A percentile compares a stretch with the other conserved stretches of the same genome.
Evolutionary conservation across 2,888 invertebrate genomes (phyloP).

Genomic region (Eremobia ochroleuca): DNA sequence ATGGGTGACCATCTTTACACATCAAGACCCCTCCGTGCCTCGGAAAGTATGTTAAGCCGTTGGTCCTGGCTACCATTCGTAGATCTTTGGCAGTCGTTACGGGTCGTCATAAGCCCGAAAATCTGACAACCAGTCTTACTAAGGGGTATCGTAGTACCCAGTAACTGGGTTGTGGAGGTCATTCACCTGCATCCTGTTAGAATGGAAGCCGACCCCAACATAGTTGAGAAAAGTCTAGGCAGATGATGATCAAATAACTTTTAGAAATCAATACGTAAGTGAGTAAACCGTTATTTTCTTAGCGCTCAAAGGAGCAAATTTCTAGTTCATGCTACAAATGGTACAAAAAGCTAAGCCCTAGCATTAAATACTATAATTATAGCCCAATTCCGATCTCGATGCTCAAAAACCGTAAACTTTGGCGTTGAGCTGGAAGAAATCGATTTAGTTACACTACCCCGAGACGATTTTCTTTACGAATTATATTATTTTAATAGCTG

Average conservation of each 20-base stretch:
- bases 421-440: background rate
- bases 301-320: background rate
- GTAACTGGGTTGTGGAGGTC: too few relatives aligned
- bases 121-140: too few relatives aligned
- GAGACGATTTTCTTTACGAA: background rate
- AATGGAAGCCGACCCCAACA: too few relatives aligned
- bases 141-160: too few relatives aligned
- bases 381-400: background rate
- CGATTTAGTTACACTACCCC: background rate
- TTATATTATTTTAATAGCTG: background rate
- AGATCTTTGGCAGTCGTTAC: too few relatives aligned
- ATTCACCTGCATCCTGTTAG: too few relatives aligned
- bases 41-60: too few relatives aligned
- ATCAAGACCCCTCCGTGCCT: background rate
- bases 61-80: too few relatives aligned
- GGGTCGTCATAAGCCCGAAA: too few relatives aligned
- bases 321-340: background rate
- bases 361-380: background rate
- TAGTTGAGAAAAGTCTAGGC: too few relatives aligned
- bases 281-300: background rate
- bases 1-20: background rate
- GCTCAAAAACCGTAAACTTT: background rate
- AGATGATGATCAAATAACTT: background rate
- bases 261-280: background rate
- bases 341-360: background rate